Evolutionary conservation across 53 echinoderm and acorn worm genomes (phyloP).

Genomic region (Holothuria leucospilota): DNA sequence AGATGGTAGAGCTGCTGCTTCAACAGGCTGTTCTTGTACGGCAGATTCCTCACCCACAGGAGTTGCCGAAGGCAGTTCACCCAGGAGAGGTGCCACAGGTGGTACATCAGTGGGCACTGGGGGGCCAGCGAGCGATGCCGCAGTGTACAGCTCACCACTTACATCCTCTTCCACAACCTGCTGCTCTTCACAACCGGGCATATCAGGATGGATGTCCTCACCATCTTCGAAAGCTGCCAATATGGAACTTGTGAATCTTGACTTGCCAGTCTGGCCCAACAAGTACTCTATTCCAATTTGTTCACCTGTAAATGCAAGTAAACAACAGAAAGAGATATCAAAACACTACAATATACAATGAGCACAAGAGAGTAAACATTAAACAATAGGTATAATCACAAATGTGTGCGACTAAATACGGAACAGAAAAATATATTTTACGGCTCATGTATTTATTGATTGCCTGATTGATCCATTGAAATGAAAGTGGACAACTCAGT

Average conservation of each 20-base stretch:
- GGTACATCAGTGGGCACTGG: neutral
- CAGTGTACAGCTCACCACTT: constrained; percentile 54
- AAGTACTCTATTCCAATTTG: constrained; percentile 9
- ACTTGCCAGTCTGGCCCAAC: constrained; percentile 55
- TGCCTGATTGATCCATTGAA: no score
- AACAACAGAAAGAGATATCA: neutral
- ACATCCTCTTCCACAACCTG: constrained; percentile 37
- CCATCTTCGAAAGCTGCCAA: constrained; percentile 41
- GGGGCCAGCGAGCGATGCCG: constrained; percentile 26
- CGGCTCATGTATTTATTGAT: no score
- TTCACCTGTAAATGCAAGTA: neutral
- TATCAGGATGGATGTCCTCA: constrained; percentile 57
- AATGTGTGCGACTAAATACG: no score
- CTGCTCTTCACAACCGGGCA: constrained; percentile 15
- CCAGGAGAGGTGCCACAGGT: constrained; percentile 2
- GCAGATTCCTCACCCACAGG: neutral
- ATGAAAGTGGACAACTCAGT: no score
- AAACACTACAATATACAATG: constrained; percentile 5
- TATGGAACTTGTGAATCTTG: neutral
- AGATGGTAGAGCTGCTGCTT: neutral
- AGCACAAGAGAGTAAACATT: neutral
- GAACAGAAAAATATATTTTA: no score
- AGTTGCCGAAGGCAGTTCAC: neutral
- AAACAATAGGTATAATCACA: neutral
- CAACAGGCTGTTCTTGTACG: neutral